Base-by-base conservation (phyloP, 2,797 vertebrate species). In the Pangasius larnaudii region DNA sequence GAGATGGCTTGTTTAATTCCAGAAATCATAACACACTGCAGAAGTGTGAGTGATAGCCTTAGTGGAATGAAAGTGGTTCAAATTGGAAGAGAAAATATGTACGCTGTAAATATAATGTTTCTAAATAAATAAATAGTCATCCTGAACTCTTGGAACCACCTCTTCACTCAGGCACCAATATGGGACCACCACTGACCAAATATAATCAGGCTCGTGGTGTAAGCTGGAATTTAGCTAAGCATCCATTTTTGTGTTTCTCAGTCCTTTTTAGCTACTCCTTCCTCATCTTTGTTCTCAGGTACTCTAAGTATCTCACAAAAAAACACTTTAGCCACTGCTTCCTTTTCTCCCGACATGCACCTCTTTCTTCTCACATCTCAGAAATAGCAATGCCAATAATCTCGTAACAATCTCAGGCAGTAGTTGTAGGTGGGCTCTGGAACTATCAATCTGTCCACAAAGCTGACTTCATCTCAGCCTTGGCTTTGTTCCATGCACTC, bases 1-100 rank as follows among this genome's bases (percentile, higher is more conserved):
- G 91, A 92, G 94, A 93, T 93, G 5, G 77, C 53, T 14, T 65
- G 71, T 81, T 88, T 71, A 51, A 16, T 39, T 81, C 33, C 49
- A 78, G n/a, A 30, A 67, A 49, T 11, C 61, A 49, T 49, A 83
- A 65, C 81, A 83, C 81, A 83, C 11, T 58, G 53, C 59, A 71
- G 67, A n/a, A 42, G 78, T 39, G 33, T 53, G 16, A 83, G 59
- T 65, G 80, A 82, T 46, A 42, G 22, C 39, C 36, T 27, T 46
- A 9, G 5, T n/a, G 80, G 58, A 81, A 81, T 59, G 19, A 13
- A 79, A 79, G 51, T 58, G 3, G 30, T 39, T 80, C 53, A 3
- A 24, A 39, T 14, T 27, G 22, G 33, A 42, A 13, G 78, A 24
- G 77, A 39, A 61, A 39, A 81, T 61, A 61, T 10, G 36, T 58